Base-by-base conservation (phyloP, 2,113 vertebrate genomes). In the Catagonus wagneri region DNA sequence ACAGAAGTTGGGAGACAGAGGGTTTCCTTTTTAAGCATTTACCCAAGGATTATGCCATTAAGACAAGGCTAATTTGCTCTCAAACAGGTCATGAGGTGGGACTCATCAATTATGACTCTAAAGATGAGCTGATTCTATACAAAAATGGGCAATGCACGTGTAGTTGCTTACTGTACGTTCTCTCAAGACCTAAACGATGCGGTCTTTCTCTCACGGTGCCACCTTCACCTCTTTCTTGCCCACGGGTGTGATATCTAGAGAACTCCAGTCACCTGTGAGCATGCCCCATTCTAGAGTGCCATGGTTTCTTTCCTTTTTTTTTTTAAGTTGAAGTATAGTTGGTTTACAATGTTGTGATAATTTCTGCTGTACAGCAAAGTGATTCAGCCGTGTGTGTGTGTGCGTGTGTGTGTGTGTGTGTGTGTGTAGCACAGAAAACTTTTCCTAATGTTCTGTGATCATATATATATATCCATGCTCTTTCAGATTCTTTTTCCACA, bases 11-110 rank as follows among this genome's bases (percentile, higher is more conserved):
- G 68, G 95, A 96, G 76, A 94, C 39, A 58, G 71, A 84, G 20
- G 3, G 66, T 93, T 97, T 96, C 78, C 44, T 97, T 97, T 94
- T 72, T 50, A 90, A 90, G 39, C 29, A 76, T 61, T 69, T 89
- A 93, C 90, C 44, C 60, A 93, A 95, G 36, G 50, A 76, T 87
- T 93, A 75, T 72, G 27, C 36, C 56, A 75, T 87, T 50, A 75
- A 81, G 71, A 80, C 39, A 85, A 89, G 71, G 65, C 39, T 58
- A 23, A 89, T 66, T 95, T 95, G 65, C 7, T 83, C 69, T 79
- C 36, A 75, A 78, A 90, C 60, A 76, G 50, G n/a, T 96, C 80
- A 87, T 68, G n/a, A 68, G 32, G 74, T 85, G 29, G 39, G 36
- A 58, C 17, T 68, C 20, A 87, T 66, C 54, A 80, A 52, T n/a